Evolutionary conservation across 2,113 vertebrate genomes (phyloP).

Genomic region (Corythoichthys intestinalis): DNA sequence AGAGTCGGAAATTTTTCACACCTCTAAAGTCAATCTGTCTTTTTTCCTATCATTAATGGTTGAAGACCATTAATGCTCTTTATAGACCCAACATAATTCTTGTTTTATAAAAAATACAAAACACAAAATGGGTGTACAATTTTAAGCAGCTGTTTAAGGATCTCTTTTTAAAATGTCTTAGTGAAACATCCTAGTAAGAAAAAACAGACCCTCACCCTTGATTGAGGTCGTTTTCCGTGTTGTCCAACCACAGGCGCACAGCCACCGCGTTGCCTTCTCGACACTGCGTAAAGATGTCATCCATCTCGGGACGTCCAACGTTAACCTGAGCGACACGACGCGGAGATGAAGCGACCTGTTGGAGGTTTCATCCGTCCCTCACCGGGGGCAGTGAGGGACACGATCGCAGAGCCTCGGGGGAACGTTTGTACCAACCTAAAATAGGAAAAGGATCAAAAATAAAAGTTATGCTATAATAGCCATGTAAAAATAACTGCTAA

Average conservation of each 20-base stretch:
- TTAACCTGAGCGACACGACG: conserved; percentile 12
- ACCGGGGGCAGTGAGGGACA: conserved; percentile 29
- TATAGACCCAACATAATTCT: too few species aligned
- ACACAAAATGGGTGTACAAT: too few species aligned
- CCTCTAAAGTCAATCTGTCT: too few species aligned
- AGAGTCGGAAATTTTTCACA: too few species aligned
- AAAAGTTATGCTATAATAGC: too few species aligned
- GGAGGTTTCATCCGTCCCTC: conserved; percentile 59
- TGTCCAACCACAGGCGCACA: conserved; percentile 94
- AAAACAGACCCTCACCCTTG: conserved; percentile 79
- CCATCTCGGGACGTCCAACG: conserved; percentile 72
- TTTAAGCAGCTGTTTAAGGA: too few species aligned
- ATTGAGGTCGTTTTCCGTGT: conserved; percentile 97
- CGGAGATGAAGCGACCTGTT: conserved; percentile 22
- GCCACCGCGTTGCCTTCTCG: conserved; percentile 95
- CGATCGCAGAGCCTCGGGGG: background rate
- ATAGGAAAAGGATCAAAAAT: background rate
- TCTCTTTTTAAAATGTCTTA: too few species aligned
- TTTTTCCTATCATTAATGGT: too few species aligned
- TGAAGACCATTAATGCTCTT: too few species aligned
- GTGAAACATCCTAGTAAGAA: too few species aligned
- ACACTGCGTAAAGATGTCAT: conserved; percentile 97
- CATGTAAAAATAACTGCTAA: too few species aligned
- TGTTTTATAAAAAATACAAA: too few species aligned
- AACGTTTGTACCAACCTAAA: conserved; percentile 11